Conservation (phyloP, 2,888 invertebrate species). For the Xestoiulus laeticollis region DNA sequence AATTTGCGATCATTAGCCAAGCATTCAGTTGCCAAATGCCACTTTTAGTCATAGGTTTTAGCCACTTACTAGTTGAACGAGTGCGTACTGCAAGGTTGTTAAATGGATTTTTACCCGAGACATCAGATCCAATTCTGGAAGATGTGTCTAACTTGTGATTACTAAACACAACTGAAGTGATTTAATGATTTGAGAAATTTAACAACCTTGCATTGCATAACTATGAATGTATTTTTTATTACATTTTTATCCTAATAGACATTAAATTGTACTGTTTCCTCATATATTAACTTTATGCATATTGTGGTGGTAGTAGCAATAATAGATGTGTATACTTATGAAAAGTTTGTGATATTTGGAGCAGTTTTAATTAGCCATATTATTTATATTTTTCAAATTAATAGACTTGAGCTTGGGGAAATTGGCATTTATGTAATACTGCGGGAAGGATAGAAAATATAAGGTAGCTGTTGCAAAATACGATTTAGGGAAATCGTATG, state of each 20-base stretch:
- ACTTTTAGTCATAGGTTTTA: not conserved
- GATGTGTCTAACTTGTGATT: no score
- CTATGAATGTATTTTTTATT: not conserved
- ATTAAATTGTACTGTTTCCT: not conserved
- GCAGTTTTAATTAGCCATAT: not conserved
- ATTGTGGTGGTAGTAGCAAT: constrained; percentile 22
- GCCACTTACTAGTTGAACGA: not conserved
- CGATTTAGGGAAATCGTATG: not conserved
- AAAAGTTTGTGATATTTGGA: not conserved
- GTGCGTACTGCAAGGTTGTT: not conserved
- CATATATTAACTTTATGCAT: not conserved
- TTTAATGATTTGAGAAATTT: not conserved
- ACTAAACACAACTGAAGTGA: no score
- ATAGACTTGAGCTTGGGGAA: not conserved
- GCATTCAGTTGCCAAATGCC: constrained; percentile 19
- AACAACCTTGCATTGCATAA: not conserved
- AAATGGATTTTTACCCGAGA: not conserved
- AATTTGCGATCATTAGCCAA: not conserved
- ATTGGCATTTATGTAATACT: not conserved
- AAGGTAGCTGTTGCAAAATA: not conserved
- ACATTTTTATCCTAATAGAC: not conserved
- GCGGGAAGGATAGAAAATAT: not conserved
- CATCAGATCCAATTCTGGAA: not conserved
- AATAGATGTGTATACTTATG: not conserved
- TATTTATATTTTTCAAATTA: constrained; percentile 23